Evolutionary conservation across 1,140 invertebrate genomes (phyloP), one percentile per base, ranked within the genome.

Genomic region (Dryas iulia): DNA sequence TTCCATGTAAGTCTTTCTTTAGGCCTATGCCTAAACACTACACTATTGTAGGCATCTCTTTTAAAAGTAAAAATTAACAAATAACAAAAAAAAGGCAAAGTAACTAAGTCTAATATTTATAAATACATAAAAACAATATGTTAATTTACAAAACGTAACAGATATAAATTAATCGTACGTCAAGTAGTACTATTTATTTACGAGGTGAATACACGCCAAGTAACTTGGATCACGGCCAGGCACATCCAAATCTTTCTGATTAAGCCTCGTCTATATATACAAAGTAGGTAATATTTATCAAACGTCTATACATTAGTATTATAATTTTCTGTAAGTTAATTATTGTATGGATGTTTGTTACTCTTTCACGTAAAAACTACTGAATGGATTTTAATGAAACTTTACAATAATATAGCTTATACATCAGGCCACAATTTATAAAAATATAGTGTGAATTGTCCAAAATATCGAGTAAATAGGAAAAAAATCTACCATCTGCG

Each of bases 181-280:
- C 39, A 47, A 47, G 39, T 18, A 47, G 39, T 47, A 18, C 10
- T 26, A 47, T 21, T 62, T 62, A 62, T 62, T 62, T 62, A 62
- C 39, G 59, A 62, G 59, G 24, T 52, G 59, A 61, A 61, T 61
- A 23, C 26, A 28, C 59, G 59, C 59, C 59, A 62, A 62, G 59
- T 53, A 21, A 53, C 25, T 62, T 62, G 59, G 59, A 52, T 3
- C 14, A 25, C n/a, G 14, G 35, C 59, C 59, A 62, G 47, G 35
- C 59, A 52, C 24, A 62, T 26, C 53, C 53, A 26, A 25, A 56
- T 31, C 59, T 47, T 25, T 35, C 33, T 52, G 59, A 62, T 62
- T 62, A 53, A 62, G 28, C 26, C 35, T 53, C 14, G 18, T 47
- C 1, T 47, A 7, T 10, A 47, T 18, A n/a, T n/a, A n/a, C n/a